Evolutionary conservation across 2,888 invertebrate genomes (phyloP), one percentile per base, ranked within the genome.

Genomic region (Himalopsyche tibetana): DNA sequence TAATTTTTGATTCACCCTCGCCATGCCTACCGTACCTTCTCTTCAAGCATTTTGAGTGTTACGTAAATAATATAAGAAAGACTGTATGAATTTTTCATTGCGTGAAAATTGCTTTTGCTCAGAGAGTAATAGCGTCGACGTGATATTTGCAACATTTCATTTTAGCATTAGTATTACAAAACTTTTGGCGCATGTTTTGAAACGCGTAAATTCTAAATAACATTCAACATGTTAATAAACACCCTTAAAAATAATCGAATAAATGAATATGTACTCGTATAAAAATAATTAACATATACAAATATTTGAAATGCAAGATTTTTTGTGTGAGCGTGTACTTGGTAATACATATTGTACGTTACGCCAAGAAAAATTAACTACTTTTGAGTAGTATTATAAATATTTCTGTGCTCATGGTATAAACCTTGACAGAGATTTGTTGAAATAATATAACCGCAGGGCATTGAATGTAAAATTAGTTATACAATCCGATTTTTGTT

Each of bases 11-110:
- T 74, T 74, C 74, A 74, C 74, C 74, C 63, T 36, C 38, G 15
- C 28, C 38, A 74, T 74, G 15, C 74, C 36, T 74, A 74, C 74
- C 8, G 12, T 74, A 79, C 56, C 82, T 87, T 55, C 81, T 85
- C 55, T 83, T 80, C 45, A 55, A 82, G 84, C 82, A 80, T 84
- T 82, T 84, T 84, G 83, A 83, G 87, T 40, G 83, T 80, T 69
- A 74, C 80, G 84, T 86, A 87, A 87, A 87, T 87, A 85, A 87
- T 87, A 85, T 82, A 83, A 85, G 87, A 69, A 80, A 82, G 83
- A 86, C 86, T 86, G 74, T 82, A 88, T 88, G 86, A 88, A 88
- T 88, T 87, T 87, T 87, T 83, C 88, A 87, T 88, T 85, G 88
- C 87, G 88, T 84, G 88, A 88, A 88, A 88, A 88, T 88, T 88